Evolutionary conservation across 1,140 invertebrate species (phyloP).

Genomic region (Dufourea novaeangliae): DNA sequence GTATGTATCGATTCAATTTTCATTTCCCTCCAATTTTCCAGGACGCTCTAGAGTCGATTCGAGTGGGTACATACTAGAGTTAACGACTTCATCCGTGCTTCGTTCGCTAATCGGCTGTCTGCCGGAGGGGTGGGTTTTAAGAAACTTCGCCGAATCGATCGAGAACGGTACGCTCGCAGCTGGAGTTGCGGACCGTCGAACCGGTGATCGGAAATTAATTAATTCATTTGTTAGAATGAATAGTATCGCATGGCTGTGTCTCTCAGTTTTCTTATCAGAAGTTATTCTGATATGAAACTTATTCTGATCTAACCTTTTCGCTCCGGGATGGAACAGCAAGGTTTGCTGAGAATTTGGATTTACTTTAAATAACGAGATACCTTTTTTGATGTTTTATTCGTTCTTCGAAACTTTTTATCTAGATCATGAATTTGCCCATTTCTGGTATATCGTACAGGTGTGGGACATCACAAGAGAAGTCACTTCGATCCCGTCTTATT

Average conservation of each 20-base stretch:
- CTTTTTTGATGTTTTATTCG: no score
- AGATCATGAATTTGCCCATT: no score
- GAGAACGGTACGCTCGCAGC: background rate
- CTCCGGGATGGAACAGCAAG: no score
- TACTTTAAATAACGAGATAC: no score
- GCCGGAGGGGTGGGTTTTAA: slow-evolving; percentile 18
- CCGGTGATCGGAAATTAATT: slow-evolving; percentile 67
- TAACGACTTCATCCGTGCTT: slow-evolving; percentile 73
- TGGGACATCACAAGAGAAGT: background rate
- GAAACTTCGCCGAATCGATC: slow-evolving; percentile 16
- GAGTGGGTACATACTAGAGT: slow-evolving; percentile 75
- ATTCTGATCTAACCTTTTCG: no score
- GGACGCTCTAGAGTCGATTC: slow-evolving; percentile 56
- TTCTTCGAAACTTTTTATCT: no score
- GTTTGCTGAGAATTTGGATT: no score
- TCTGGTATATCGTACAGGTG: no score
- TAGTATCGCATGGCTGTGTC: slow-evolving; percentile 48
- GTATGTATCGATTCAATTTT: slow-evolving; percentile 68
- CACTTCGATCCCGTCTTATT: background rate
- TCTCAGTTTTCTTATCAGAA: background rate
- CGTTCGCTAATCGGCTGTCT: slow-evolving; percentile 41
- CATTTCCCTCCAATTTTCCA: slow-evolving; percentile 70
- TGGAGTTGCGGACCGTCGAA: slow-evolving; percentile 9
- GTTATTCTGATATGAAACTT: no score
- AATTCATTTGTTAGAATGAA: slow-evolving; percentile 69